phyloP scores from a whole-genome alignment of 64 coral and sea anemone species.

The Montipora foliosa region DNA sequence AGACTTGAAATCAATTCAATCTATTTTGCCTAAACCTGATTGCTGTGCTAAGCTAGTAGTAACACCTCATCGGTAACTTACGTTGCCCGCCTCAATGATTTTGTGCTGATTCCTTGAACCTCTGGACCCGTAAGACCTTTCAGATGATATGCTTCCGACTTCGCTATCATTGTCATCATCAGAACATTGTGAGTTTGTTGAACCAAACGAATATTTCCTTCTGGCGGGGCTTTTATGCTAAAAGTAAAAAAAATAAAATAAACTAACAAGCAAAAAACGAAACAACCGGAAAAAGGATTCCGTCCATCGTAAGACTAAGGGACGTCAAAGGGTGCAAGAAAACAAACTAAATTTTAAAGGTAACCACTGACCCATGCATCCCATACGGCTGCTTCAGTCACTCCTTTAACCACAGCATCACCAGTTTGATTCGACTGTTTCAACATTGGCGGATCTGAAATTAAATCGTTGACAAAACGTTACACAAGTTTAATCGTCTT shows the following conservation, averaged over 20 bases:
- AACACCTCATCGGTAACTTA: constrained; percentile 13
- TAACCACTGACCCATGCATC: constrained; percentile 87
- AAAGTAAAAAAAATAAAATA: background rate
- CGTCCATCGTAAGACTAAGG: no score
- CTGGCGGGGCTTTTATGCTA: constrained; percentile 76
- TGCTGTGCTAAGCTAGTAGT: no score
- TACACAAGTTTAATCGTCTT: background rate
- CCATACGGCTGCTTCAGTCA: constrained; percentile 98
- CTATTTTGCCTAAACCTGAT: background rate
- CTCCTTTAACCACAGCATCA: constrained; percentile 55
- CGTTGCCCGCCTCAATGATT: constrained; percentile 55
- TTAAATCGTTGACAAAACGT: background rate
- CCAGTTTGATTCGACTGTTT: constrained; percentile 27
- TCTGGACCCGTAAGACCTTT: constrained; percentile 84
- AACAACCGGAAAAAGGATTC: no score
- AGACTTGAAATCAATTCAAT: background rate
- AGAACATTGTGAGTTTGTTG: constrained; percentile 85
- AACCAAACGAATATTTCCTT: constrained; percentile 92
- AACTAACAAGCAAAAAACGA: background rate
- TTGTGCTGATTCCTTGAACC: constrained; percentile 68
- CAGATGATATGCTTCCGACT: constrained; percentile 77
- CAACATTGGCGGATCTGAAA: constrained; percentile 38
- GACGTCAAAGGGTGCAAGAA: background rate
- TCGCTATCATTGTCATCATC: constrained; percentile 91
- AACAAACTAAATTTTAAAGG: background rate